Percentiles rank a stretch among this genome's conserved stretches.
Conservation (phyloP, 2,113 vertebrate genomes). For the Nyctereutes procyonoides region DNA sequence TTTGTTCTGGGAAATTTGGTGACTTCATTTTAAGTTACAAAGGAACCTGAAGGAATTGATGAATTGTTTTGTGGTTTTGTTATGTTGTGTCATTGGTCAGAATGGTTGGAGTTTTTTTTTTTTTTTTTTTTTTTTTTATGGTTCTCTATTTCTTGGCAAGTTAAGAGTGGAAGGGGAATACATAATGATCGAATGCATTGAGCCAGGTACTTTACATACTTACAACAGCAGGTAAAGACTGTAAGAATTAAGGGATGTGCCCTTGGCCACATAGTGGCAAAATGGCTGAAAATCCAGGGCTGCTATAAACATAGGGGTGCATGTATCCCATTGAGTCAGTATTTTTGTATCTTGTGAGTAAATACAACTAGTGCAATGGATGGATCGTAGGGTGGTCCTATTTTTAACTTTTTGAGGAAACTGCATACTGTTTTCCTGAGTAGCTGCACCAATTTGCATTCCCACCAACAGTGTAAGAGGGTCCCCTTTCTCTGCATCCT, state of each 20-base stretch:
- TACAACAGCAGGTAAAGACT: not conserved
- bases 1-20: constrained; percentile 39
- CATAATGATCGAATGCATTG: not conserved
- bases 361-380: not conserved
- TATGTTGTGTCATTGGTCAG: not conserved
- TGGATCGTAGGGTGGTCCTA: not conserved
- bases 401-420: not conserved
- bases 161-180: not conserved
- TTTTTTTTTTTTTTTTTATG: not conserved
- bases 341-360: not conserved
- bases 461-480: not conserved
- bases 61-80: not conserved
- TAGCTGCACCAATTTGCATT: not conserved
- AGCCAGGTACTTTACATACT: not conserved
- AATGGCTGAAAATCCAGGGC: not conserved
- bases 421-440: not conserved
- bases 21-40: constrained; percentile 27
- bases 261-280: not conserved
- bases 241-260: not conserved
- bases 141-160: not conserved
- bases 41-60: not conserved
- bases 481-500: not conserved
- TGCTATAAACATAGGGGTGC: not conserved
- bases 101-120: not conserved
- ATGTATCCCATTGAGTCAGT: not conserved